Conservation (phyloP, 2,888 invertebrate genomes). For the Carterocephalus palaemon region DNA sequence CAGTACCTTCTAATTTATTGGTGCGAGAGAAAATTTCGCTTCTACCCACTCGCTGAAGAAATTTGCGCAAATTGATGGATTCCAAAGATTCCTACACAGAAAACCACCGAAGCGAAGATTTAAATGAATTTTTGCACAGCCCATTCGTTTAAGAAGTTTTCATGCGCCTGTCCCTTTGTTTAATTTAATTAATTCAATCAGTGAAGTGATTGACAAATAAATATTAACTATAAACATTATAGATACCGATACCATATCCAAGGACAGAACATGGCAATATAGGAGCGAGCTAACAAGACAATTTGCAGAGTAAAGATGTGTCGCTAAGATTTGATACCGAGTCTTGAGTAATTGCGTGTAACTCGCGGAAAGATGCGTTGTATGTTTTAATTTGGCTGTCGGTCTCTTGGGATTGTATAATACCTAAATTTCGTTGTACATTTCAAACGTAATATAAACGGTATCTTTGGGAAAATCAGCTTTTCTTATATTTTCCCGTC, state of each 20-base stretch:
- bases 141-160: constrained; percentile 33
- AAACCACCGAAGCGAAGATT: constrained; percentile 44
- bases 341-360: background rate
- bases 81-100: constrained; percentile 52
- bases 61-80: constrained; percentile 67
- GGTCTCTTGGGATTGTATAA: too few relatives aligned
- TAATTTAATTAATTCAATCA: constrained; percentile 7
- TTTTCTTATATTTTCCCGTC: too few relatives aligned
- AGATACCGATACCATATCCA: too few relatives aligned
- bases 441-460: too few relatives aligned
- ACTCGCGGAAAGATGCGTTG: too few relatives aligned
- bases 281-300: constrained; percentile 2
- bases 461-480: too few relatives aligned
- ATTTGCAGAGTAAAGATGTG: background rate
- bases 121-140: constrained; percentile 42
- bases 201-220: too few relatives aligned
- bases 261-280: too few relatives aligned
- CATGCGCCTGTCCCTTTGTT: background rate
- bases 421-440: too few relatives aligned
- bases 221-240: too few relatives aligned
- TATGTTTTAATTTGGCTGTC: too few relatives aligned
- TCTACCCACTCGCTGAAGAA: constrained; percentile 48
- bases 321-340: constrained; percentile 3
- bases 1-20: constrained; percentile 62
- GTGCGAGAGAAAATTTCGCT: constrained; percentile 49